Base-by-base conservation (phyloP, 2,888 invertebrate species). In the Stenurella melanura region DNA sequence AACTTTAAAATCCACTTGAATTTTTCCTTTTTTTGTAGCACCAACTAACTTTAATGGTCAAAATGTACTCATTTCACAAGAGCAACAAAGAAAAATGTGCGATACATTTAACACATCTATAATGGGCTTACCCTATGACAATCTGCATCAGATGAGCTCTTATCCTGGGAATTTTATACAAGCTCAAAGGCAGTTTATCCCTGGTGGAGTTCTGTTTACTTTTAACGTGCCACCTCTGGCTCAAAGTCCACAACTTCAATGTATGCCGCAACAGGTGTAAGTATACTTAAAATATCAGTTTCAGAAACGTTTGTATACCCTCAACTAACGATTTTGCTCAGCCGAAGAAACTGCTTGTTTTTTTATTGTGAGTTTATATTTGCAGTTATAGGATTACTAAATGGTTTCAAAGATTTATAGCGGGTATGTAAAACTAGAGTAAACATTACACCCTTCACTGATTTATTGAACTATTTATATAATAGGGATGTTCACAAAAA, bases 51-150 rank as follows among this genome's bases (percentile, higher is more conserved):
- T 83, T 34, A 82, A 82, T 19, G 83, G 82, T 9, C 84, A 84
- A 75, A 82, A 84, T 68, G 81, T 85, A n/a, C 72, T 85, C 21
- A 74, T 84, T 56, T 85, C 84, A 0, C 84, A 85, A 81, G 85
- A 82, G 73, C 84, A 85, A 72, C 83, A 86, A 71, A 80, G 84
- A 68, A 84, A 81, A 74, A 68, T 85, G 18, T 82, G 66, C 68
- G 85, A 86, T 72, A 81, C 80, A 19, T 63, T 83, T 0, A 83
- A 83, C 18, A 86, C 85, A 19, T 82, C 85, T 7, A 79, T 87
- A 42, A 73, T 76, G 11, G 83, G 81, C 38, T 69, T 79, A 73
- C 72, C 78, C n/a, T 76, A 19, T 17, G 19, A 42, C 10, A 18
- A 19, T 18, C 19, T 21, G 19, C 18, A 58, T 2, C 58, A 58